phyloP scores from a whole-genome alignment of 2,797 vertebrate species.

The Mallotus villosus region DNA sequence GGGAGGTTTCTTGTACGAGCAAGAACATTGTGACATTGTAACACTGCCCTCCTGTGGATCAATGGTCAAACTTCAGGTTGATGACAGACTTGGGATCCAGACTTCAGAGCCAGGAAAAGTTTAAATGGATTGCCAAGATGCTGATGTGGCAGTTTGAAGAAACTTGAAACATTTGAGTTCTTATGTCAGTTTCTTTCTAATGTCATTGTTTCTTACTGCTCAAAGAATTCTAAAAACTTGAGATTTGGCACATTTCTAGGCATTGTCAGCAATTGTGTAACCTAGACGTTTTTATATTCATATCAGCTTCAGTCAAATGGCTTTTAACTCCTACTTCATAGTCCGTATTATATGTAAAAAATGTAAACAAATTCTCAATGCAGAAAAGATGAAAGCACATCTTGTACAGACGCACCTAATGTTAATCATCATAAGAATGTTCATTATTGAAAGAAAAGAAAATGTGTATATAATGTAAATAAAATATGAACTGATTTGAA shows the following conservation, averaged over 20 bases:
- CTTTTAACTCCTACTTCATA: neutral
- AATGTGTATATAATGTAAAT: conserved; percentile 69
- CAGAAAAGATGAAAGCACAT: conserved; percentile 28
- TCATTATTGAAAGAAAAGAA: conserved; percentile 46
- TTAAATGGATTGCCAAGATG: conserved; percentile 24
- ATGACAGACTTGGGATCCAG: conserved; percentile 55
- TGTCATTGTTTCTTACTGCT: conserved; percentile 10
- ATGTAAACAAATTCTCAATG: conserved; percentile 30
- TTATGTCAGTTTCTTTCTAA: conserved; percentile 3
- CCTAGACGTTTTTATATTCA: neutral
- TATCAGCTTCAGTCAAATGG: no score
- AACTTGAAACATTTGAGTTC: conserved; percentile 12
- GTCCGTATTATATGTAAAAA: conserved; percentile 5
- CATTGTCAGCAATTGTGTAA: neutral
- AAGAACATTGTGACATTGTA: conserved; percentile 20
- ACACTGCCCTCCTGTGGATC: conserved; percentile 64
- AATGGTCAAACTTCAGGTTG: conserved; percentile 46
- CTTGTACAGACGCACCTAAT: conserved; percentile 24
- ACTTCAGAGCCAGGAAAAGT: conserved; percentile 35
- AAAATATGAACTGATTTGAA: conserved; percentile 59
- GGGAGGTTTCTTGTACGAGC: conserved; percentile 16
- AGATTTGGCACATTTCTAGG: neutral
- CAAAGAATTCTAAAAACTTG: neutral
- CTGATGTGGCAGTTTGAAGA: conserved; percentile 27
- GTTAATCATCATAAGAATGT: conserved; percentile 10